A percentile compares a stretch with the other conserved stretches of the same genome.
Evolutionary conservation across 1,140 invertebrate species (phyloP).

Genomic region (Euwallacea fornicatus): DNA sequence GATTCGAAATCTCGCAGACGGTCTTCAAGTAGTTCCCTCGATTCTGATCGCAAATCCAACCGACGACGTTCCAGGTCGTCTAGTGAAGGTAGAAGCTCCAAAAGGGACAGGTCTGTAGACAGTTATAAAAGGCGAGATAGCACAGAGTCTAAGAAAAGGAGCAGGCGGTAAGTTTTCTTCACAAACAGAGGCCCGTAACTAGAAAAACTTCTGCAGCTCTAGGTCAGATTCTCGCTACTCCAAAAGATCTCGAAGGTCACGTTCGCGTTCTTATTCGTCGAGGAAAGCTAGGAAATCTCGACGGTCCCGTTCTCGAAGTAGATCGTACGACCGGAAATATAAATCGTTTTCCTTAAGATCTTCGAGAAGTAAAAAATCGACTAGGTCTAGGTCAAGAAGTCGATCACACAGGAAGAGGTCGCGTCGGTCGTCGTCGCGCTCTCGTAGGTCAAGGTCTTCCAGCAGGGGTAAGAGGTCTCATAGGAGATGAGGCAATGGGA

Average conservation of each 20-base stretch:
- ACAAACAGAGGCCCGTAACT: background rate
- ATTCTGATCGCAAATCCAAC: conserved; percentile 33
- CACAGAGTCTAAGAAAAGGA: conserved; percentile 28
- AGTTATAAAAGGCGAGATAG: conserved; percentile 22
- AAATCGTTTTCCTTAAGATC: background rate
- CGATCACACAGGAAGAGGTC: conserved; percentile 26
- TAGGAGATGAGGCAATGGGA: conserved; percentile 43
- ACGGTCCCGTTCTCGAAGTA: conserved; percentile 19
- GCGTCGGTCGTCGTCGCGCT: conserved; percentile 22
- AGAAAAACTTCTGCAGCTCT: conserved; percentile 12
- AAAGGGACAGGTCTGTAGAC: conserved; percentile 19
- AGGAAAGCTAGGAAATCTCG: conserved; percentile 21
- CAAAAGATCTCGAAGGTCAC: conserved; percentile 24
- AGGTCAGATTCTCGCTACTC: conserved; percentile 33
- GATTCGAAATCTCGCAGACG: background rate
- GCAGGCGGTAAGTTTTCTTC: conserved; percentile 18
- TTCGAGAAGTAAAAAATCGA: conserved; percentile 3
- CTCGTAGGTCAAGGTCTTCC: conserved; percentile 38
- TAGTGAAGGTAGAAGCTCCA: conserved; percentile 12
- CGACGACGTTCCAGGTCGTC: conserved; percentile 25
- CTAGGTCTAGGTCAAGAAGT: conserved; percentile 32
- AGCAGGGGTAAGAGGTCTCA: conserved; percentile 51
- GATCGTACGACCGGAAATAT: conserved; percentile 13
- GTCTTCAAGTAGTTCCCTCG: conserved; percentile 29
- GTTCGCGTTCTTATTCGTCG: conserved; percentile 18